phyloP scores from a whole-genome alignment of 92 coral and sea anemone species.

The Phenganax marumi region DNA sequence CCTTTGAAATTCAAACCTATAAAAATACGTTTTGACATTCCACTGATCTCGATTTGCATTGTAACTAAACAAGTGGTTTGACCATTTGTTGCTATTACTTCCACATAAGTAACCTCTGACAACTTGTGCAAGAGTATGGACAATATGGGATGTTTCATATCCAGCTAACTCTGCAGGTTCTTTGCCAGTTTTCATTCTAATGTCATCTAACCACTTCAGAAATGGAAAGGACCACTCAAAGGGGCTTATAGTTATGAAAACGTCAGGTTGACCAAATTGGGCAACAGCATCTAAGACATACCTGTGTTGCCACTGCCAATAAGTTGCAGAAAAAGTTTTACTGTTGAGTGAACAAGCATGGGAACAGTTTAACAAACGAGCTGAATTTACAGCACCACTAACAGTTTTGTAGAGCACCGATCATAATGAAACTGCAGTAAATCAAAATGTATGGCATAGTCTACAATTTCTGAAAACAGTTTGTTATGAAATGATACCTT shows the following conservation, averaged over 20 bases:
- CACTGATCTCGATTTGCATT: not conserved
- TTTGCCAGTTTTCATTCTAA: not conserved
- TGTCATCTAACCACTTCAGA: not conserved
- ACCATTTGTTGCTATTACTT: not conserved
- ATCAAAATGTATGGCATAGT: conserved; percentile 28
- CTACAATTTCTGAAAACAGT: conserved; percentile 11
- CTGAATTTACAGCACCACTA: conserved; percentile 48
- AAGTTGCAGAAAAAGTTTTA: conserved; percentile 51
- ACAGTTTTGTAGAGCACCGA: conserved; percentile 53
- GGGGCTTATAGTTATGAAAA: conserved; percentile 16
- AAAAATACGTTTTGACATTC: conserved; percentile 23
- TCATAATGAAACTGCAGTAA: conserved; percentile 66
- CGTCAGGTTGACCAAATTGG: conserved; percentile 10
- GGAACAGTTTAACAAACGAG: conserved; percentile 13
- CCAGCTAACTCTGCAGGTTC: not conserved
- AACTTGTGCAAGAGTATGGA: conserved; percentile 4
- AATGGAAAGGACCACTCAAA: conserved; percentile 29
- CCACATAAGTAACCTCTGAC: conserved; percentile 22
- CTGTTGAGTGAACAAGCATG: conserved; percentile 54
- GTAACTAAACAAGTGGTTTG: not conserved
- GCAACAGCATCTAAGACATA: conserved; percentile 16
- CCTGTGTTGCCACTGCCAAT: conserved; percentile 23
- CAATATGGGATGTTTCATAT: not conserved
- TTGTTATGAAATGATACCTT: conserved; percentile 36
- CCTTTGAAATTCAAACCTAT: conserved; percentile 24